These are phyloP conservation scores for Leptodactylus fuscus DNA, from an alignment of 2,113 vertebrate species.

Conservation along the genomic window DNA sequence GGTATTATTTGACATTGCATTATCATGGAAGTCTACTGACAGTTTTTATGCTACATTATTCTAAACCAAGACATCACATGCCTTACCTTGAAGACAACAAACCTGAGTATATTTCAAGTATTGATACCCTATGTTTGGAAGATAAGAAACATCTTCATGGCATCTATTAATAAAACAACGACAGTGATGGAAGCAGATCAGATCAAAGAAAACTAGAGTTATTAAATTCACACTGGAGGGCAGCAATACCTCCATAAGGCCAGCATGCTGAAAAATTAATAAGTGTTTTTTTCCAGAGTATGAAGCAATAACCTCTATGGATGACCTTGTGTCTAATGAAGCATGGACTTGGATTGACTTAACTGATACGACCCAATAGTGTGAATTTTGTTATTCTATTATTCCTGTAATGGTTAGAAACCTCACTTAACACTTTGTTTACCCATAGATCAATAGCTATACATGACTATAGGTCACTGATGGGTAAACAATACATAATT, in stretches of 20 bases:
- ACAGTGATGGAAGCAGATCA: neutral
- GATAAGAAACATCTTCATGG: neutral
- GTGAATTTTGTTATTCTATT: neutral
- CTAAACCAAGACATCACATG: neutral
- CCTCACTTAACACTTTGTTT: slow-evolving; percentile 1
- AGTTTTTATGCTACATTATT: neutral
- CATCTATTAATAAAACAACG: neutral
- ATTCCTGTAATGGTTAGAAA: neutral
- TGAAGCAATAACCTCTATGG: neutral
- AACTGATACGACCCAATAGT: neutral
- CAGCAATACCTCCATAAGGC: slow-evolving; percentile 5
- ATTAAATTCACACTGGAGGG: slow-evolving; percentile 25
- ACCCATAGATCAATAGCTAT: neutral
- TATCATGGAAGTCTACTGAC: too few relatives aligned
- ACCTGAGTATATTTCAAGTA: too few relatives aligned
- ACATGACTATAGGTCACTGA: neutral
- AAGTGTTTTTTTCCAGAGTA: neutral
- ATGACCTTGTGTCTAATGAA: slow-evolving; percentile 27
- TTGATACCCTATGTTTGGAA: neutral
- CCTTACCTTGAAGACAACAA: slow-evolving; percentile 1
- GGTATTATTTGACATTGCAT: too few relatives aligned
- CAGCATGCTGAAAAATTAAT: slow-evolving; percentile 18
- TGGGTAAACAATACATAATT: neutral
- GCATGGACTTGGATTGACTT: neutral
- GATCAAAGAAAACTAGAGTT: neutral